These are phyloP conservation scores for Kryptolebias ocellatus DNA, from an alignment of 2,797 vertebrate species.

Conservation along the genomic window DNA sequence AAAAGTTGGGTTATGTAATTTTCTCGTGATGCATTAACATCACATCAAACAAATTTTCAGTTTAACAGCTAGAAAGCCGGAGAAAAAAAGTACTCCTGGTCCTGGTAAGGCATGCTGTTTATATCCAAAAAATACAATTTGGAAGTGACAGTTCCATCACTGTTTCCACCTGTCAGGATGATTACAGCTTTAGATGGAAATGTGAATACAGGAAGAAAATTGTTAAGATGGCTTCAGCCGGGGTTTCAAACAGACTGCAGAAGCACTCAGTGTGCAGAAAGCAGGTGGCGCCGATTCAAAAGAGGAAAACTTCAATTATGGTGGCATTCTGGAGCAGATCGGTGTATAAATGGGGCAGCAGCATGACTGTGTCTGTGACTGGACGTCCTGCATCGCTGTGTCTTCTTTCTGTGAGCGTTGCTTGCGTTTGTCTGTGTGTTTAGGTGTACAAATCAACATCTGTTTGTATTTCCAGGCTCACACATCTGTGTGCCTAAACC, in stretches of 20 bases:
- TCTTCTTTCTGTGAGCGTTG: not conserved
- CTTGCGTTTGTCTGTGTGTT: not conserved
- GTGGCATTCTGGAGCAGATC: conserved; percentile 8
- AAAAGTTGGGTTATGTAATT: not conserved
- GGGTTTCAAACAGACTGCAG: conserved; percentile 46
- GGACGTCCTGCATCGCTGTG: not conserved
- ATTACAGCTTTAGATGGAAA: conserved; percentile 30
- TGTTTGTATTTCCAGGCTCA: too few relatives aligned
- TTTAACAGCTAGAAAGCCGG: conserved; percentile 10
- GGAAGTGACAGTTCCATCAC: conserved; percentile 18
- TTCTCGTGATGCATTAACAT: not conserved
- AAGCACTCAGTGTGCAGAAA: conserved; percentile 18
- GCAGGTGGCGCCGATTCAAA: conserved; percentile 11
- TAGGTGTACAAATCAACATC: too few relatives aligned
- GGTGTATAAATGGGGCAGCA: conserved; percentile 4
- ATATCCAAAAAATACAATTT: conserved; percentile 12
- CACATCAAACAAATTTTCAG: conserved; percentile 4
- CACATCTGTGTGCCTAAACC: too few relatives aligned
- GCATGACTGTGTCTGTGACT: conserved; percentile 1
- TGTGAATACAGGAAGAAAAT: conserved; percentile 16
- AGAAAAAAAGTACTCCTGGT: not conserved
- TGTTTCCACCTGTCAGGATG: conserved; percentile 28
- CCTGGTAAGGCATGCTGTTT: conserved; percentile 13
- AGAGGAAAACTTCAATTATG: conserved; percentile 24
- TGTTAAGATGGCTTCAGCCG: conserved; percentile 27